A percentile compares a stretch with the other conserved stretches of the same genome.
Evolutionary conservation across 2,797 vertebrate species (phyloP).

Genomic region (Selene dorsalis): DNA sequence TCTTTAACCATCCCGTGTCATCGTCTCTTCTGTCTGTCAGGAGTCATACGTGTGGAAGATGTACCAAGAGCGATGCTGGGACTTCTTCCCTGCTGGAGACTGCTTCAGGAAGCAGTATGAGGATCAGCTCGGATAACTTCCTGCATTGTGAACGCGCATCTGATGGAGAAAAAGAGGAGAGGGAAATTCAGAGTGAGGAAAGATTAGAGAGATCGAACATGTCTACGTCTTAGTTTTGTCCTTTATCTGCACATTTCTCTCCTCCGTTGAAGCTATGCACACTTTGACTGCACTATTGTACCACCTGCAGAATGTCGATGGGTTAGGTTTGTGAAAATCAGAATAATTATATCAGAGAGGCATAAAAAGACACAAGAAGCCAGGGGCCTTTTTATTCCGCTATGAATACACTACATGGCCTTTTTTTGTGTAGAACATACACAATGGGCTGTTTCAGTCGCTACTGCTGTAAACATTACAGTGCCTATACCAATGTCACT

Average conservation of each 20-base stretch:
- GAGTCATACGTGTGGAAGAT: slow-evolving; percentile 98
- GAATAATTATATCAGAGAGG: slow-evolving; percentile 38
- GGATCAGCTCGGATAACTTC: slow-evolving; percentile 89
- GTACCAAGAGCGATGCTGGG: slow-evolving; percentile 95
- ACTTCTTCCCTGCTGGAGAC: slow-evolving; percentile 95
- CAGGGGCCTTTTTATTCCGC: slow-evolving; percentile 66
- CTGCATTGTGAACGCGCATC: neutral
- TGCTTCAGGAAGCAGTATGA: slow-evolving; percentile 97
- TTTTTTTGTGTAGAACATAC: slow-evolving; percentile 67
- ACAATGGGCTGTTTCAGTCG: slow-evolving; percentile 61
- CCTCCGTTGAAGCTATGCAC: slow-evolving; percentile 75
- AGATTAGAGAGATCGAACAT: slow-evolving; percentile 37
- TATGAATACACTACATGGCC: slow-evolving; percentile 72
- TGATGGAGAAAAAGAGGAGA: slow-evolving; percentile 16
- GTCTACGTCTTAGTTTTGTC: slow-evolving; percentile 59
- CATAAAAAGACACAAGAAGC: slow-evolving; percentile 40
- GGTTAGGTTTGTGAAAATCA: slow-evolving; percentile 26
- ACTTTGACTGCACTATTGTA: slow-evolving; percentile 61
- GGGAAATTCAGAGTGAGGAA: slow-evolving; percentile 18
- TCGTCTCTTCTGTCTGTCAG: slow-evolving; percentile 65
- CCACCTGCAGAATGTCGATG: slow-evolving; percentile 55
- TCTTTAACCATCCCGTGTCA: neutral
- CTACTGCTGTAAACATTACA: slow-evolving; percentile 76
- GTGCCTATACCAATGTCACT: slow-evolving; percentile 81
- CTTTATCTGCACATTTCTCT: slow-evolving; percentile 59